Conservation (phyloP, 2,113 vertebrate genomes). For the Ornithorhynchus anatinus region DNA sequence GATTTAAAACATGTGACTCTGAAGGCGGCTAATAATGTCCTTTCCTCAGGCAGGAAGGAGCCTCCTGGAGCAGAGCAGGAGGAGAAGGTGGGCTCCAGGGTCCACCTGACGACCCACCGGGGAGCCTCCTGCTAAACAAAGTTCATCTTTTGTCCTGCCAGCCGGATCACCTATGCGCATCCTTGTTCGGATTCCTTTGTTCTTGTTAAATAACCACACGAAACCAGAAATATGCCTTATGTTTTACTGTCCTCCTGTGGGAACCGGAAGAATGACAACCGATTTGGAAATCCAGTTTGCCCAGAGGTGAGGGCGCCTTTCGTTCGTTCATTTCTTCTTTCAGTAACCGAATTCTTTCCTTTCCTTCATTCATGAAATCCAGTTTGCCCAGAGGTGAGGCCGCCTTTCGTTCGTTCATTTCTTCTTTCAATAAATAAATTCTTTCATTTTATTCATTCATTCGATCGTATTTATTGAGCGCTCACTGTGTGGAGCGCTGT, state of each 20-base stretch:
- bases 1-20: slow-evolving; percentile 27
- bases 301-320: too few species aligned
- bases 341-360: too few species aligned
- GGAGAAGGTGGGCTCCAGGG: background rate
- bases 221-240: slow-evolving; percentile 44
- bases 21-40: background rate
- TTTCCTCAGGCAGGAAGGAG: slow-evolving; percentile 3
- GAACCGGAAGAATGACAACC: slow-evolving; percentile 27
- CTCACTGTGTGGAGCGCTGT: too few species aligned
- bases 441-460: too few species aligned
- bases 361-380: too few species aligned
- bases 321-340: too few species aligned
- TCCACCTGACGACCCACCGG: background rate
- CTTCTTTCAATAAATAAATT: too few species aligned
- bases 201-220: slow-evolving; percentile 17
- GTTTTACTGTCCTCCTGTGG: slow-evolving; percentile 76
- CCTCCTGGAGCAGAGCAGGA: background rate
- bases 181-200: slow-evolving; percentile 54
- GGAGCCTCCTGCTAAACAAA: slow-evolving; percentile 22
- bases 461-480: too few species aligned
- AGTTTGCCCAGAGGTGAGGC: too few species aligned
- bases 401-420: too few species aligned
- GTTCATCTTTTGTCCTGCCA: background rate
- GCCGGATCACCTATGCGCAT: background rate
- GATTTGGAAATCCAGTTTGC: background rate